Percentiles rank a stretch among this genome's conserved stretches.
These are phyloP conservation scores for Eleginops maclovinus DNA, from an alignment of 2,113 vertebrate species.

Conservation along the genomic window DNA sequence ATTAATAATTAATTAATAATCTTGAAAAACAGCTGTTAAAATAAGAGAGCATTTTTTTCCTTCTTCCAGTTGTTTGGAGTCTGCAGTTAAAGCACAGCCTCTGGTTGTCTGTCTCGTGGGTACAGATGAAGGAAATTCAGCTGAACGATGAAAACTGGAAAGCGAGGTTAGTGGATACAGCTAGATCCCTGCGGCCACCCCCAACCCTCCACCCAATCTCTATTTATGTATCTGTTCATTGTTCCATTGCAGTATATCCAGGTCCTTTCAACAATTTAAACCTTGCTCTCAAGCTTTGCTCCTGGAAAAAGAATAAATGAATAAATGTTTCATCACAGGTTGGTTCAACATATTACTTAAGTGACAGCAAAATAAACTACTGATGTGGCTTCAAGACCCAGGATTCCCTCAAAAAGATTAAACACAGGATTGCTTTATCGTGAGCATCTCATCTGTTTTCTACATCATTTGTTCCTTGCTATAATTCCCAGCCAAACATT, in stretches of 20 bases:
- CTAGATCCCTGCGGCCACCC: conserved; percentile 24
- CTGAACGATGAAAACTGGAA: conserved; percentile 39
- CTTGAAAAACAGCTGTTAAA: conserved; percentile 38
- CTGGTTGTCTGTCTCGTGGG: conserved; percentile 20
- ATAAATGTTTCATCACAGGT: conserved; percentile 46
- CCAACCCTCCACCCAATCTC: conserved; percentile 24
- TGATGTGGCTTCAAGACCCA: neutral
- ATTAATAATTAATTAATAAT: conserved; percentile 45
- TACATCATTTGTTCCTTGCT: conserved; percentile 5
- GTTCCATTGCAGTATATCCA: conserved; percentile 57
- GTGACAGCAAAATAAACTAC: conserved; percentile 32
- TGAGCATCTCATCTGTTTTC: conserved; percentile 28
- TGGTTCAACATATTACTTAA: neutral
- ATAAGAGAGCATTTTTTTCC: conserved; percentile 20
- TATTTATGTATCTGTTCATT: conserved; percentile 62
- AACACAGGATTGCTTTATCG: neutral
- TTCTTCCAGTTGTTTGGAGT: conserved; percentile 44
- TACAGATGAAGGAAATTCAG: conserved; percentile 51
- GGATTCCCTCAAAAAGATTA: conserved; percentile 19
- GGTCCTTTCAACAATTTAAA: conserved; percentile 71
- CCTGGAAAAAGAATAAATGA: conserved; percentile 51
- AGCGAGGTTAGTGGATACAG: conserved; percentile 28
- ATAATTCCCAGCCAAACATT: conserved; percentile 18
- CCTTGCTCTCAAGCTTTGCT: conserved; percentile 56
- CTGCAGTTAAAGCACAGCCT: conserved; percentile 39